These are phyloP conservation scores for Tetropium fuscum DNA, from an alignment of 2,888 invertebrate species.

Conservation along the genomic window DNA sequence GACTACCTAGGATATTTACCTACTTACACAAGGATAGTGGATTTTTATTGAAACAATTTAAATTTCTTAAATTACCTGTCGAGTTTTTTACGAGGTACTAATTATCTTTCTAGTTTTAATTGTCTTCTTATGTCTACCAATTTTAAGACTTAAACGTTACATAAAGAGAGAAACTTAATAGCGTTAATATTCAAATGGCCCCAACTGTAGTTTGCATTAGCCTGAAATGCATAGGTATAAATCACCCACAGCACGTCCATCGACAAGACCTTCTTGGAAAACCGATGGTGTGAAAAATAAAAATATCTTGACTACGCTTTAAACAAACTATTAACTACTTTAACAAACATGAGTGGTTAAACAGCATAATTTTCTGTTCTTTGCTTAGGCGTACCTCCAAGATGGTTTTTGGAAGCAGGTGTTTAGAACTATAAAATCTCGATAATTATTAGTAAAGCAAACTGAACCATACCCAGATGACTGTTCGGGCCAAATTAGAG, in stretches of 20 bases:
- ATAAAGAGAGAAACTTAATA: slow-evolving; percentile 4
- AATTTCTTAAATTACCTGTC: too few relatives aligned
- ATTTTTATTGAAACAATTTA: too few relatives aligned
- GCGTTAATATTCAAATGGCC: background rate
- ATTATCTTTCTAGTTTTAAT: background rate
- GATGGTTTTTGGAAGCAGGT: slow-evolving; percentile 41
- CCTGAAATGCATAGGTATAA: background rate
- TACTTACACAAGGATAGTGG: too few relatives aligned
- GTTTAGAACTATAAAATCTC: slow-evolving; percentile 40
- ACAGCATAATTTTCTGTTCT: slow-evolving; percentile 9
- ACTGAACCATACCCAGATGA: slow-evolving; percentile 36
- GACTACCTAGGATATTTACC: too few relatives aligned
- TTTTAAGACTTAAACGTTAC: slow-evolving; percentile 5
- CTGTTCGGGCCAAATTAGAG: slow-evolving; percentile 31
- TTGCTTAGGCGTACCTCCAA: slow-evolving; percentile 30
- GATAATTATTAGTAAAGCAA: slow-evolving; percentile 39
- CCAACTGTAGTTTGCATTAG: background rate
- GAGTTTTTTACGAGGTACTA: background rate
- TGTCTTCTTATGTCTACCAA: background rate
- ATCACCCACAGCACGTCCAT: background rate
- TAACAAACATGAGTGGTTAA: slow-evolving; percentile 48
- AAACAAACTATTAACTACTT: slow-evolving; percentile 57
- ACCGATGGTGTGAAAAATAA: slow-evolving; percentile 57
- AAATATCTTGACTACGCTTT: slow-evolving; percentile 50
- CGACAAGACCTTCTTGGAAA: slow-evolving; percentile 52